phyloP scores from a whole-genome alignment of 2,113 vertebrate species.

The Nestor notabilis region DNA sequence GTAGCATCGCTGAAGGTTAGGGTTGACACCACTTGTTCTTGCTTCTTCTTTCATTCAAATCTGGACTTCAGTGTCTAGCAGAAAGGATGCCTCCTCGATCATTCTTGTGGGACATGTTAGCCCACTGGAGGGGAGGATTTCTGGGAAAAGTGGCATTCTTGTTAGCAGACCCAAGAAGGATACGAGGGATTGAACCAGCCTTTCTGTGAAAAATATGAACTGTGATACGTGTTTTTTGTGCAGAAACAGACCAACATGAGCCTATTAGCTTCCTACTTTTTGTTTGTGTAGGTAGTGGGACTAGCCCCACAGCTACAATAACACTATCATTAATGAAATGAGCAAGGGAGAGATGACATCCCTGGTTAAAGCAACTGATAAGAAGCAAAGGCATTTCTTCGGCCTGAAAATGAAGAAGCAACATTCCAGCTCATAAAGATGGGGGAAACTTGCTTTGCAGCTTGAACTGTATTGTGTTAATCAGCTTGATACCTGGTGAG shows the following conservation, averaged over 20 bases:
- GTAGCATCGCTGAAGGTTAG: not conserved
- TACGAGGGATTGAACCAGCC: not conserved
- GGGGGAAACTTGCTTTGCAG: not conserved
- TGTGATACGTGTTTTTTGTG: not conserved
- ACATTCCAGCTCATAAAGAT: not conserved
- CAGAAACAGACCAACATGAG: not conserved
- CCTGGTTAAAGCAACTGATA: not conserved
- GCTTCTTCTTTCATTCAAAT: not conserved
- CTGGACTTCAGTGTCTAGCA: not conserved
- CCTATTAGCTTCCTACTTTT: not conserved
- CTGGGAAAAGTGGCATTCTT: not conserved
- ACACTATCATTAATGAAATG: not conserved
- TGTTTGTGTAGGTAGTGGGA: not conserved
- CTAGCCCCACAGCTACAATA: not conserved
- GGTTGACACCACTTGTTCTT: not conserved
- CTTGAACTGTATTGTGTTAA: not conserved
- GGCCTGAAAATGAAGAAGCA: not conserved
- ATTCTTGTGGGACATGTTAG: accelerated
- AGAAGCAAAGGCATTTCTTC: not conserved
- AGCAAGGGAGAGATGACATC: not conserved
- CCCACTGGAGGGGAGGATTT: not conserved
- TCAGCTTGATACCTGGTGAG: not conserved
- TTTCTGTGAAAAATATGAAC: not conserved
- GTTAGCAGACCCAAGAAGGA: not conserved
- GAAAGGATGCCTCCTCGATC: not conserved